Base-by-base conservation (phyloP, 2,797 vertebrate genomes). In the Erpetoichthys calabaricus region DNA sequence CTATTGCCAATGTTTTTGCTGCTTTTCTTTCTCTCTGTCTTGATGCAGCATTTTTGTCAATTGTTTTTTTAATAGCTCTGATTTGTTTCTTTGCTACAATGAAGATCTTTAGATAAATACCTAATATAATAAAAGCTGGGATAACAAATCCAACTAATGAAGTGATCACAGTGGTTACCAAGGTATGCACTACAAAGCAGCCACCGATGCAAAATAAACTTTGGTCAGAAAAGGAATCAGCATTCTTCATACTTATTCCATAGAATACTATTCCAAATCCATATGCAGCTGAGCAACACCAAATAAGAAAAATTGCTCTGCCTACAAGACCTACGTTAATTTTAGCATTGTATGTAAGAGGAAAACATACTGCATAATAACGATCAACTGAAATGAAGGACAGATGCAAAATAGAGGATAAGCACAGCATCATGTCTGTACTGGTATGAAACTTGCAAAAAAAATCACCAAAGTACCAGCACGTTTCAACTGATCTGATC, bases 301-400 rank as follows among this genome's bases (percentile, higher is more conserved):
- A 71, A 10, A 59, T 65, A 41, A 57, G 5, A 8, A 5, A 7
- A 45, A 71, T 64, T 25, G 65, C 51, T 3, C 56, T 43, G 3
- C 51, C 45, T 45, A 65, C 58, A 0, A 3, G 58, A 8, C 42
- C 42, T 45, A 62, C 58, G 8, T 62, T 73, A 25, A 73, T 49
- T 53, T 46, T 65, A 51, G 51, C 50, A 53, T 8, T 63, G 47
- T 73, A 73, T 5, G 41, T 58, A 5, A 73, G 46, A 44, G 71
- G 71, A 45, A 70, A 61, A 55, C 67, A 70, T 43, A 73, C 64
- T 7, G 71, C 71, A 51, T 71, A 83, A 63, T 85, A 87, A 25
- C 81, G 77, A 56, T 87, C 81, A 0, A 85, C 60, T 50, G 82
- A 82, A 68, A 86, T 82, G 70, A 80, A 85, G 25, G 25, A 25